phyloP scores from a whole-genome alignment of 2,113 vertebrate genomes.

The Strix uralensis region DNA sequence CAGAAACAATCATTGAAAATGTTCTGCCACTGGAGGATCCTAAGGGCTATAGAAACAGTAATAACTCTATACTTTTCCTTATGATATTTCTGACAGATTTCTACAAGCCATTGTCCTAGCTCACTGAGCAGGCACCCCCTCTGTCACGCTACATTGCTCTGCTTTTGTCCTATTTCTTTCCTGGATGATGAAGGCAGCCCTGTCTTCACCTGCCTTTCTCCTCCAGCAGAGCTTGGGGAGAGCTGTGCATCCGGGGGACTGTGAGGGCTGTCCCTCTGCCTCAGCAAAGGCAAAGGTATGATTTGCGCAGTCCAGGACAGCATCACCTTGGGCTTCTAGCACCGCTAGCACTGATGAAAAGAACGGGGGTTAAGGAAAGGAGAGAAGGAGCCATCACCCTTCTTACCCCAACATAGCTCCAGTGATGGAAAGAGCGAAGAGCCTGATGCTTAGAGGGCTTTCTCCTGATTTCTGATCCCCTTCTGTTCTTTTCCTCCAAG shows the following conservation, averaged over 20 bases:
- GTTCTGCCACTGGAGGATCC: conserved; percentile 58
- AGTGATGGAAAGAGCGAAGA: neutral
- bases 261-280: neutral
- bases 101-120: conserved; percentile 18
- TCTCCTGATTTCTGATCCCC: neutral
- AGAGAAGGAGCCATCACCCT: accelerated
- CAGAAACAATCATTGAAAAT: conserved; percentile 71
- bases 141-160: neutral
- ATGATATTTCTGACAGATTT: conserved; percentile 51
- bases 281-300: neutral
- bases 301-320: neutral
- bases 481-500: neutral
- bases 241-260: neutral
- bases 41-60: conserved; percentile 57
- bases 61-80: conserved; percentile 41
- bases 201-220: neutral
- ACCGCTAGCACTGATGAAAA: accelerated
- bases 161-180: conserved; percentile 28
- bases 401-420: accelerated
- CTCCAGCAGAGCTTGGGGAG: neutral
- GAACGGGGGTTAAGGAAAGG: accelerated
- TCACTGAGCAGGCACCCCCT: conserved; percentile 11
- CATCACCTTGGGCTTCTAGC: neutral
- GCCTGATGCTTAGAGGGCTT: neutral
- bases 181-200: neutral